Conservation (phyloP, 2,888 invertebrate genomes). For the Hypsopygia costalis region DNA sequence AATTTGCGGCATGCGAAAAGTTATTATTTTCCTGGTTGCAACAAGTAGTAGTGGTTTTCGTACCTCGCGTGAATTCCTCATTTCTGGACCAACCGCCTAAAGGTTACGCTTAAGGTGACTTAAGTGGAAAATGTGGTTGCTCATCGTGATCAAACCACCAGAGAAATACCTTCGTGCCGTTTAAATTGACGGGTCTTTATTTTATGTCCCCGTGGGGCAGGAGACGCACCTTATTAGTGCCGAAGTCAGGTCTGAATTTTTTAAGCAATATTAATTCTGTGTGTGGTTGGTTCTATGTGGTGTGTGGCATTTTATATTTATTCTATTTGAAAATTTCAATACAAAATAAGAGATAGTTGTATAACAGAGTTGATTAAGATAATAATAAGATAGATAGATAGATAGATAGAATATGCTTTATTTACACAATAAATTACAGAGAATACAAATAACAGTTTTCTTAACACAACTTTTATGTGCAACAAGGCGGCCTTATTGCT, state of each 20-base stretch:
- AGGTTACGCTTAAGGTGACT: constrained; percentile 44
- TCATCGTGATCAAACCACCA: constrained; percentile 36
- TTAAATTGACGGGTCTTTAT: constrained; percentile 38
- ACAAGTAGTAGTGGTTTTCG: constrained; percentile 26
- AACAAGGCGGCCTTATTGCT: no score
- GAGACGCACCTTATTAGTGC: background rate
- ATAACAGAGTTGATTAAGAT: no score
- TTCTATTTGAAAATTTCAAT: no score
- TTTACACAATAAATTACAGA: no score
- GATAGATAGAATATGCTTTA: no score
- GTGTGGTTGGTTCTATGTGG: background rate
- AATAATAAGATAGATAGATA: no score
- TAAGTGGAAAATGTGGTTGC: constrained; percentile 35
- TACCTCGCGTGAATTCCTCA: constrained; percentile 41
- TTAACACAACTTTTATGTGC: no score
- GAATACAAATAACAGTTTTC: no score
- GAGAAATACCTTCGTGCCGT: constrained; percentile 45
- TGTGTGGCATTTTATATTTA: no score
- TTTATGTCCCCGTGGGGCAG: constrained; percentile 15
- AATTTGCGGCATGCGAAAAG: no score
- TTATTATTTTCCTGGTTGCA: background rate
- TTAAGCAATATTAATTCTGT: background rate
- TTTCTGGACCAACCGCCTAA: constrained; percentile 33
- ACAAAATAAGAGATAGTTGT: no score
- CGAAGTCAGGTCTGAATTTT: background rate